These are phyloP conservation scores for Arbacia lixula DNA, from an alignment of 53 echinoderm and acorn worm species.

Conservation along the genomic window DNA sequence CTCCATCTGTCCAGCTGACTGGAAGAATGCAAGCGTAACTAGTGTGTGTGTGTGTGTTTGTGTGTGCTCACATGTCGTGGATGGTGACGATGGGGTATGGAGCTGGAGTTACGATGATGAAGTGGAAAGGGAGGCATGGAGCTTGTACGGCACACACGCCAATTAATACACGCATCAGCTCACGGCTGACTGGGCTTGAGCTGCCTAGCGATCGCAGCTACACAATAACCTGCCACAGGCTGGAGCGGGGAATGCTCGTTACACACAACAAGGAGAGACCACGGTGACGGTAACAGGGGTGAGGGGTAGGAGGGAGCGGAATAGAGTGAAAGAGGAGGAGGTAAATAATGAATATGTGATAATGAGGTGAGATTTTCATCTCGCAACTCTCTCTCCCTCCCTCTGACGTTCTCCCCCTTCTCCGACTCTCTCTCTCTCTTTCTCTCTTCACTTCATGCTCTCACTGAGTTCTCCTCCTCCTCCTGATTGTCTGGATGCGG, in stretches of 20 bases:
- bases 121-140: neutral
- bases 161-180: conserved; percentile 25
- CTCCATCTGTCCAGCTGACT: neutral
- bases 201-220: neutral
- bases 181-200: conserved; percentile 11
- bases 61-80: conserved; percentile 4
- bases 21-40: neutral
- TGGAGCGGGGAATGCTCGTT: neutral
- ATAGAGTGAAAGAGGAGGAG: conserved; percentile 13
- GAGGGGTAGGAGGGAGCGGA: neutral
- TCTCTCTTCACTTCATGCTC: too few relatives aligned
- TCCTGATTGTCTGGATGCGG: conserved; percentile 8
- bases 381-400: too few relatives aligned
- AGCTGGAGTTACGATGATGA: neutral
- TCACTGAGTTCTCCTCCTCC: neutral
- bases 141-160: neutral
- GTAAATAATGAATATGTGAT: conserved; percentile 52
- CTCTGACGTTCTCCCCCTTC: too few relatives aligned
- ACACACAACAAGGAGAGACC: conserved; percentile 16
- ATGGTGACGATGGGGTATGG: neutral
- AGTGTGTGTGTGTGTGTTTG: conserved; percentile 11
- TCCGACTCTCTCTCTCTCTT: too few relatives aligned
- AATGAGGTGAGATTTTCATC: neutral
- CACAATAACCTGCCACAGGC: conserved; percentile 29
- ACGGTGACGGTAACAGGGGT: neutral